These are phyloP conservation scores for Lophius americanus DNA, from an alignment of 2,797 vertebrate species.

Conservation along the genomic window DNA sequence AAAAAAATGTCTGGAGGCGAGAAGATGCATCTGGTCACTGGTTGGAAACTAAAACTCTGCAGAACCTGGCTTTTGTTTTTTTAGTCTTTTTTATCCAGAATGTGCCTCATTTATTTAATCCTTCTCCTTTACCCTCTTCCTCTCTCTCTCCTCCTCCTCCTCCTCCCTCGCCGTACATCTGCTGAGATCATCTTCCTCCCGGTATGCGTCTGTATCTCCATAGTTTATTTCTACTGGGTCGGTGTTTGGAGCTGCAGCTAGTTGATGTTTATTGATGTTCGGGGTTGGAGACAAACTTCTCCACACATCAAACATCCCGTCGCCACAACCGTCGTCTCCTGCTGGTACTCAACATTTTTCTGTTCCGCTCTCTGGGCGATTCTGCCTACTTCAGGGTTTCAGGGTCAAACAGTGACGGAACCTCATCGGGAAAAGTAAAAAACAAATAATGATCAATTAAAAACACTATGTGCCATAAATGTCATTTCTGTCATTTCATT, in stretches of 20 bases:
- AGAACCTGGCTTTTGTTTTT: background rate
- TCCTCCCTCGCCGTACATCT: slow-evolving; percentile 8
- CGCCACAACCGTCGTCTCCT: slow-evolving; percentile 56
- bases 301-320: slow-evolving; percentile 65
- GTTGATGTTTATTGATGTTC: slow-evolving; percentile 65
- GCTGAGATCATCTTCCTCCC: background rate
- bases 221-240: slow-evolving; percentile 69
- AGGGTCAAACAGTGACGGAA: slow-evolving; percentile 1
- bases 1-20: background rate
- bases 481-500: too few relatives aligned
- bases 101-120: background rate
- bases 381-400: slow-evolving; percentile 15
- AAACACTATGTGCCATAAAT: too few relatives aligned
- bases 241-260: slow-evolving; percentile 57
- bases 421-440: too few relatives aligned
- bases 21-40: background rate
- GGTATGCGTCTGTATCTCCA: slow-evolving; percentile 36
- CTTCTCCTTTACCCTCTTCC: background rate
- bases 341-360: slow-evolving; percentile 52
- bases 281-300: slow-evolving; percentile 61
- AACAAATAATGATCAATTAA: too few relatives aligned
- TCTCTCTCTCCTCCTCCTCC: background rate
- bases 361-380: slow-evolving; percentile 36
- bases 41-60: background rate
- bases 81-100: background rate